These are phyloP conservation scores for Tetrax tetrax DNA, from an alignment of 2,113 vertebrate genomes.

Conservation along the genomic window DNA sequence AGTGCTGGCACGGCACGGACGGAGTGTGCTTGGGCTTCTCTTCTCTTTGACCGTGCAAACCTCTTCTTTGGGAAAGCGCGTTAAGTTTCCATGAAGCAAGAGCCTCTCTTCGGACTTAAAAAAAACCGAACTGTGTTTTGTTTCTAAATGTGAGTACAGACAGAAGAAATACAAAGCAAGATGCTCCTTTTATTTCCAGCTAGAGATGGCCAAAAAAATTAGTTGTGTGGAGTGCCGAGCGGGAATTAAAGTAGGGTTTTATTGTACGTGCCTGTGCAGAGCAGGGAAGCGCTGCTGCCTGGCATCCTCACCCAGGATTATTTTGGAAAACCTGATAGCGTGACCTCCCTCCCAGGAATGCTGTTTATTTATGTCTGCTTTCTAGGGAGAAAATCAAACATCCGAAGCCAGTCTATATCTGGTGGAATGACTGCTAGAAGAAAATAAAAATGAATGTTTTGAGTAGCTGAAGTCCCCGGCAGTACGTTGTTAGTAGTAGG, in stretches of 20 bases:
- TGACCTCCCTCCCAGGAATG: background rate
- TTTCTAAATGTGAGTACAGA: background rate
- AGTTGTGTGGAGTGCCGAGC: rapidly evolving
- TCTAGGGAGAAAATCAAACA: background rate
- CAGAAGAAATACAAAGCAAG: background rate
- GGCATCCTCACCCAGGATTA: rapidly evolving
- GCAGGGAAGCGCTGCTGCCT: background rate
- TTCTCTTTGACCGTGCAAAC: background rate
- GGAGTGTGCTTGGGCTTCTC: background rate
- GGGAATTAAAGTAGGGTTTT: background rate
- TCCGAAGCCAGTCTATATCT: background rate
- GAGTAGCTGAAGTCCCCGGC: background rate
- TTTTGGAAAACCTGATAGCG: background rate
- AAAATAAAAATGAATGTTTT: background rate
- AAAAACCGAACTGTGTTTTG: background rate
- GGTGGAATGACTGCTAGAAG: background rate
- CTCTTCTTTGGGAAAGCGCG: background rate
- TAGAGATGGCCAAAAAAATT: background rate
- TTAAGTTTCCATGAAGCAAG: background rate
- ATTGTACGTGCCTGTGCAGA: background rate
- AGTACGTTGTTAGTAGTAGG: background rate
- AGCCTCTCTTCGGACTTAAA: background rate
- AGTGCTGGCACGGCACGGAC: rapidly evolving
- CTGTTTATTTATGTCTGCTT: background rate
- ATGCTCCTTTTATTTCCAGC: background rate